A percentile compares a stretch with the other conserved stretches of the same genome.
Conservation (phyloP, 2,888 invertebrate genomes). For the Leptogaster cylindrica region DNA sequence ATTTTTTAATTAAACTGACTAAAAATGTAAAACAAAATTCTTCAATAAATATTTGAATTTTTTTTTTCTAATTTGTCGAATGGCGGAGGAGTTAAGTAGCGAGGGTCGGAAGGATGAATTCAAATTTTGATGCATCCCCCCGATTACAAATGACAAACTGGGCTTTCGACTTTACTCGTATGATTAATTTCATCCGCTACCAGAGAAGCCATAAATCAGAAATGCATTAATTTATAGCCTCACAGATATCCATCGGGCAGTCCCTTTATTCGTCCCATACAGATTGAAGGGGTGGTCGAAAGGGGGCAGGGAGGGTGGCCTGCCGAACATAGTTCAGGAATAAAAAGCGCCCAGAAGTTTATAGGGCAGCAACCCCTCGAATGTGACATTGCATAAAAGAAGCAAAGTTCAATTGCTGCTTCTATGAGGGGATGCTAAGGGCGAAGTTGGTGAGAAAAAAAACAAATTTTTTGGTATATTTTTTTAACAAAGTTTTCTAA, state of each 20-base stretch:
- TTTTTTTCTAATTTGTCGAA: conserved; percentile 1
- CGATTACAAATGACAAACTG: conserved; percentile 31
- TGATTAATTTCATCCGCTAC: conserved; percentile 27
- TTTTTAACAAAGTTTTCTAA: conserved; percentile 5
- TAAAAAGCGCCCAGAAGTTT: background rate
- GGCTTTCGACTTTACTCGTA: background rate
- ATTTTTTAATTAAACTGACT: too few relatives aligned
- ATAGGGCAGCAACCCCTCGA: background rate
- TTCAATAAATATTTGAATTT: too few relatives aligned
- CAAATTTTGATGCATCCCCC: conserved; percentile 18
- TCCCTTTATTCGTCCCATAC: background rate
- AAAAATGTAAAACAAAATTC: too few relatives aligned
- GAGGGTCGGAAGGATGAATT: background rate
- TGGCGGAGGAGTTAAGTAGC: background rate
- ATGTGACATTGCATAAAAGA: background rate
- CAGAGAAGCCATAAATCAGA: conserved; percentile 27
- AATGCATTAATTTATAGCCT: conserved; percentile 25
- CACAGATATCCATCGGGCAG: conserved; percentile 17
- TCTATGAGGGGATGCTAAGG: background rate
- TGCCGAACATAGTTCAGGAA: background rate
- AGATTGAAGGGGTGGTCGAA: background rate
- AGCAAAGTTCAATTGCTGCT: conserved; percentile 16
- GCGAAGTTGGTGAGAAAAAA: background rate
- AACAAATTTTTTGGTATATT: background rate
- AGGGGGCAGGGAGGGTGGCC: background rate